Conservation (phyloP, 1,140 invertebrate species). For the Drosophila ficusphila region DNA sequence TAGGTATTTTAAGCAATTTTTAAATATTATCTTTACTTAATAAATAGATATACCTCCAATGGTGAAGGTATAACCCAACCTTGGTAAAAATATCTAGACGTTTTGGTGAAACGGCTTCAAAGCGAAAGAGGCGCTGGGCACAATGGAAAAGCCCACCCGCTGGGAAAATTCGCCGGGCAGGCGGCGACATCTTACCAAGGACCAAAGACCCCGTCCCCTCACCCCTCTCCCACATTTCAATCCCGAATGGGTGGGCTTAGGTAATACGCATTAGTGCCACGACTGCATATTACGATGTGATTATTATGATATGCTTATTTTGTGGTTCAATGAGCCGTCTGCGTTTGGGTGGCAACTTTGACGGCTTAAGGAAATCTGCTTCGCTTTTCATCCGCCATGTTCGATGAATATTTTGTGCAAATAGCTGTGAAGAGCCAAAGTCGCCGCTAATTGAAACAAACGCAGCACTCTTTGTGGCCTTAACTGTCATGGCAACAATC, state of each 20-base stretch:
- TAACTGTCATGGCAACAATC: conserved; percentile 39
- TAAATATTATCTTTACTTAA: too few species aligned
- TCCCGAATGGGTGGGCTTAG: conserved; percentile 65
- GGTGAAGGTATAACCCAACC: conserved; percentile 15
- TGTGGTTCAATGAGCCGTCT: conserved; percentile 77
- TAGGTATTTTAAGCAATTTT: too few species aligned
- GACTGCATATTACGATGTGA: conserved; percentile 82
- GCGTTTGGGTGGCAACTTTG: conserved; percentile 66
- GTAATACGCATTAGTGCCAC: conserved; percentile 80
- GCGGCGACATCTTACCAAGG: conserved; percentile 21
- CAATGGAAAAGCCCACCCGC: conserved; percentile 37
- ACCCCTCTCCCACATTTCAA: neutral
- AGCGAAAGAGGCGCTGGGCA: conserved; percentile 44
- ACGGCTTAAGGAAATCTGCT: conserved; percentile 62
- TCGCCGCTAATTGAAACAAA: conserved; percentile 73
- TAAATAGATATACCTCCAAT: neutral
- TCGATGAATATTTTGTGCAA: conserved; percentile 67
- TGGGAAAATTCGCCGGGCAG: conserved; percentile 22
- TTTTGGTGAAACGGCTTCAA: conserved; percentile 54
- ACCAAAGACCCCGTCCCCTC: conserved; percentile 7
- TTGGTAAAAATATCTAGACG: conserved; percentile 44
- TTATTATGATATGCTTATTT: conserved; percentile 83
- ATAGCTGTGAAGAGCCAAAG: conserved; percentile 63
- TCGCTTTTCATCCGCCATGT: conserved; percentile 3
- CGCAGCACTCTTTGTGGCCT: conserved; percentile 40